phyloP scores from a whole-genome alignment of 2,797 vertebrate genomes.

The Eidolon dupreanum region DNA sequence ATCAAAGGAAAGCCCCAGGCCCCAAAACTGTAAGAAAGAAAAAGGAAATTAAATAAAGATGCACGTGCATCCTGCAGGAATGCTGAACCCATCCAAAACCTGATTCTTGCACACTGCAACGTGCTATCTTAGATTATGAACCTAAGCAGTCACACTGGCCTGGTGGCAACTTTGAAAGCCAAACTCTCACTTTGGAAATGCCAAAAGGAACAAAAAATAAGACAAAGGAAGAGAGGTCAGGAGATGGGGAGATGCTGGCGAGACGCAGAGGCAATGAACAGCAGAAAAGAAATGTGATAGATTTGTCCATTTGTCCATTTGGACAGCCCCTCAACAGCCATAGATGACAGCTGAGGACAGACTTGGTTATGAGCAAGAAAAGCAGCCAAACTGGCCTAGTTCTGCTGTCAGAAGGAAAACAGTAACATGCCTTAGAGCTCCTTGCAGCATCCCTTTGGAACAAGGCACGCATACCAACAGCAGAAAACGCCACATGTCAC shows the following conservation, averaged over 20 bases:
- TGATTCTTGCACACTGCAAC: fast-evolving
- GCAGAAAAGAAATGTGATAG: background rate
- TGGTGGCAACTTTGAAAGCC: background rate
- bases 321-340: background rate
- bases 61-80: background rate
- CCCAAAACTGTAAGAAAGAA: background rate
- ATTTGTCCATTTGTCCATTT: no score
- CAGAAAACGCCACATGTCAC: fast-evolving
- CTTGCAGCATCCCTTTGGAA: background rate
- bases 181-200: background rate
- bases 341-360: background rate
- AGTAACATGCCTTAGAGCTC: background rate
- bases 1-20: background rate
- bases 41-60: background rate
- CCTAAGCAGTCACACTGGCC: background rate
- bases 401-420: background rate
- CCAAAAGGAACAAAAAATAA: background rate
- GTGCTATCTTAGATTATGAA: fast-evolving
- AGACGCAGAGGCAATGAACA: background rate
- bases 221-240: background rate
- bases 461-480: no score
- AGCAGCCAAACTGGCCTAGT: background rate
- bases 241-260: background rate
- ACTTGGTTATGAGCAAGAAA: background rate
- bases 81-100: background rate